Evolutionary conservation across 2,797 vertebrate genomes (phyloP), one percentile per base, ranked within the genome.

Genomic region (Strix occidentalis): DNA sequence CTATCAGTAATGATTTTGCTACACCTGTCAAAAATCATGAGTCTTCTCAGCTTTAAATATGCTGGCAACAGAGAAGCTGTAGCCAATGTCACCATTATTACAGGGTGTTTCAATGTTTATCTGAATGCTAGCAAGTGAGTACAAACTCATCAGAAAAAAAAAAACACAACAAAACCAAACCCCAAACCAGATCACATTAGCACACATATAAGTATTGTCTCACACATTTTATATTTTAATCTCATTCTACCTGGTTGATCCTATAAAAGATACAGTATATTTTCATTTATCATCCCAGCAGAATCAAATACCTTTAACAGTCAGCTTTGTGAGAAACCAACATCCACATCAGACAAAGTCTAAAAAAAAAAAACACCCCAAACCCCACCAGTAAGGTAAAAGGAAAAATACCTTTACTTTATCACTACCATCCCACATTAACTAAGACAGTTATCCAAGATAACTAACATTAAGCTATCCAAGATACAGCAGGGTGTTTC

Each of bases 111-210:
- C 57, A 28, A 4, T 2, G 33, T 78, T 46, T 10, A 12, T 15
- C 54, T 65, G 46, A 46, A 28, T 6, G 2, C n/a, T 2, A 25
- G 37, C n/a, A 46, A 83, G 29, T 3, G 11, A 78, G 35, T 3
- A 56, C 48, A 31, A 46, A 21, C 26, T 87, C 78, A 33, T 16
- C 31, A 18, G 11, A 13, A 61, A 56, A 37, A 50, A 35, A 48
- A 37, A 3, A 1, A 0, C 0, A 37, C 28, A n/a, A 16, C 24
- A 21, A 35, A 21, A 15, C 43, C n/a, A 48, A 61, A 46, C 8
- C 31, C 18, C 39, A 35, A 65, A 70, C 1, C 0, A 51, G 29
- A 66, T 39, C 26, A 35, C 5, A 5, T 23, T 9, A 74, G 46
- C 41, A 88, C 50, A 33, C 9, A 11, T 14, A 35, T 14, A 70